A percentile compares a stretch with the other conserved stretches of the same genome.
Conservation (phyloP, 2,113 vertebrate genomes). For the Mus spicilegus region DNA sequence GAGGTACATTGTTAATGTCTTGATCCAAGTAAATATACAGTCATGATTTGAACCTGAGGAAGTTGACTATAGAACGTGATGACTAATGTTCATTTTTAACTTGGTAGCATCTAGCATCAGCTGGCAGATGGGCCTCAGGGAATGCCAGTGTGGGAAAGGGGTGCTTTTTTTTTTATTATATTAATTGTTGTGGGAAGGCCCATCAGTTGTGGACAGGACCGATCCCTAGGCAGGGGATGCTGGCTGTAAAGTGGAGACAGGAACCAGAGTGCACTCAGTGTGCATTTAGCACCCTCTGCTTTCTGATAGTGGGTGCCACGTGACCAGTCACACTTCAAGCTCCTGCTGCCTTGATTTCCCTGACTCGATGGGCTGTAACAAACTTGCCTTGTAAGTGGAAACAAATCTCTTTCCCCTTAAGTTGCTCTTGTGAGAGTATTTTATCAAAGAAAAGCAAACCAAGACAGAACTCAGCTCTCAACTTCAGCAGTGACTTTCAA, state of each 20-base stretch:
- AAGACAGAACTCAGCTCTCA: neutral
- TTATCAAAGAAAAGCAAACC: neutral
- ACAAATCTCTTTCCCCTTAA: neutral
- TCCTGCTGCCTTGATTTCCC: neutral
- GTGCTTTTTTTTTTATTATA: neutral
- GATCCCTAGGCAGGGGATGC: neutral
- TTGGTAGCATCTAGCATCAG: neutral
- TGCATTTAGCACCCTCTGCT: neutral
- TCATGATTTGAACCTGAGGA: neutral
- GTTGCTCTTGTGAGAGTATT: neutral
- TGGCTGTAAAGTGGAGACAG: neutral
- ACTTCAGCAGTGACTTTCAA: neutral
- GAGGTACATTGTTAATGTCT: neutral
- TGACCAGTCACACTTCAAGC: neutral
- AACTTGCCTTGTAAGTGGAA: neutral
- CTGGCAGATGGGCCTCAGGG: neutral
- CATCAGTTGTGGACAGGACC: neutral
- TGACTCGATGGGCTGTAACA: neutral
- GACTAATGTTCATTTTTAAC: neutral
- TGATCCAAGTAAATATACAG: neutral
- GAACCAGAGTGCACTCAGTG: neutral
- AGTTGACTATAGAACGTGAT: neutral
- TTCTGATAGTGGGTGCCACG: neutral
- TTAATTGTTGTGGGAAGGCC: neutral
- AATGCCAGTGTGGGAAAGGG: neutral